Evolutionary conservation across 2,113 vertebrate genomes (phyloP).

Genomic region (Myotis yumanensis): DNA sequence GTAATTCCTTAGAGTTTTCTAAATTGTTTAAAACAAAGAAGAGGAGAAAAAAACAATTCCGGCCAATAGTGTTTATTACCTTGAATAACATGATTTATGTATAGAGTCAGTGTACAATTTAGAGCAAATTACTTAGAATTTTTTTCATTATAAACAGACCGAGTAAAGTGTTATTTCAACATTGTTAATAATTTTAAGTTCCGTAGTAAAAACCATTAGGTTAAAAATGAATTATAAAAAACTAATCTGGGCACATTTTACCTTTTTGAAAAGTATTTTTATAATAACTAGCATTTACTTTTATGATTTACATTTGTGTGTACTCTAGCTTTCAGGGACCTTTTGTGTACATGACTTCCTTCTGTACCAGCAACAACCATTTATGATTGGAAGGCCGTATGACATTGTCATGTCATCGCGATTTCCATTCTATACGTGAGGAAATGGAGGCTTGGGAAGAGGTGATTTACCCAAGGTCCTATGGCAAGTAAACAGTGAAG

Average conservation of each 20-base stretch:
- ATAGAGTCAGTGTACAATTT: not conserved
- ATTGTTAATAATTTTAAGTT: constrained; percentile 26
- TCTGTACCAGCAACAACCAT: not conserved
- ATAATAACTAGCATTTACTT: not conserved
- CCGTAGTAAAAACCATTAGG: not conserved
- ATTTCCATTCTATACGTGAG: not conserved
- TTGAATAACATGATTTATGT: not conserved
- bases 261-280: constrained; percentile 14
- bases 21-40: not conserved
- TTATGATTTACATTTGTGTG: not conserved
- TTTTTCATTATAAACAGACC: constrained; percentile 20
- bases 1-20: not conserved
- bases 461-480: not conserved
- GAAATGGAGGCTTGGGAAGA: not conserved
- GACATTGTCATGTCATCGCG: not conserved
- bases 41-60: not conserved
- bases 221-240: not conserved
- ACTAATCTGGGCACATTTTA: not conserved
- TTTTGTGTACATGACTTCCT: not conserved
- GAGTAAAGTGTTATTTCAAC: constrained; percentile 9
- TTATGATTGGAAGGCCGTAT: not conserved
- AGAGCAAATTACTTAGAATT: constrained; percentile 12
- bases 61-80: not conserved
- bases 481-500: not conserved
- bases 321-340: not conserved